Percentiles rank a stretch among this genome's conserved stretches.
These are phyloP conservation scores for Drosophila lutescens DNA, from an alignment of 2,888 invertebrate species.

Conservation along the genomic window DNA sequence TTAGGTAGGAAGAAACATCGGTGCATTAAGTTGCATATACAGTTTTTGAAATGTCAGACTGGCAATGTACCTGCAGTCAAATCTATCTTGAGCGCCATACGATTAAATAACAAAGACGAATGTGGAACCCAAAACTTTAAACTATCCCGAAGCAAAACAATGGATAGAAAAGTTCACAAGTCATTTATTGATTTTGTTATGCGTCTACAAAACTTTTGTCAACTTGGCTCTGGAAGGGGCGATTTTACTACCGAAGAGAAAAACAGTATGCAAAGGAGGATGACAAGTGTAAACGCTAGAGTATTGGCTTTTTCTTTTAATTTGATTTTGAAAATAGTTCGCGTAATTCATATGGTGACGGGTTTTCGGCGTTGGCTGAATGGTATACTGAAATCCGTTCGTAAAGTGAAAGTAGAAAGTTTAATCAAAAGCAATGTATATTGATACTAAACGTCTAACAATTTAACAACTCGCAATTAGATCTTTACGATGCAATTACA, in stretches of 20 bases:
- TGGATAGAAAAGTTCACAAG: constrained; percentile 55
- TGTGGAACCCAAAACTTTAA: neutral
- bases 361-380: neutral
- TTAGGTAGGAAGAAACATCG: constrained; percentile 37
- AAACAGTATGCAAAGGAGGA: constrained; percentile 10
- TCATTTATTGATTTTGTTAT: constrained; percentile 77
- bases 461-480: constrained; percentile 18
- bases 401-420: neutral
- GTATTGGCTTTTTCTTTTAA: constrained; percentile 64
- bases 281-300: constrained; percentile 53
- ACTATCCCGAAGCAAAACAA: constrained; percentile 23
- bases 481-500: constrained; percentile 53
- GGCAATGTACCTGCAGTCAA: neutral
- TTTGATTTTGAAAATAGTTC: constrained; percentile 71
- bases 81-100: too few relatives aligned
- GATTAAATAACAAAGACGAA: constrained; percentile 13
- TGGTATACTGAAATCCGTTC: neutral
- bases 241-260: constrained; percentile 3
- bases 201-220: constrained; percentile 51
- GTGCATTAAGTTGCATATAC: constrained; percentile 2
- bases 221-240: constrained; percentile 2
- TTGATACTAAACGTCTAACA: neutral
- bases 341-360: neutral
- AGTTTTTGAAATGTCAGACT: neutral
- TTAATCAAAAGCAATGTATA: neutral